Conservation (phyloP, 2,113 vertebrate genomes). For the Patagioenas fasciata region DNA sequence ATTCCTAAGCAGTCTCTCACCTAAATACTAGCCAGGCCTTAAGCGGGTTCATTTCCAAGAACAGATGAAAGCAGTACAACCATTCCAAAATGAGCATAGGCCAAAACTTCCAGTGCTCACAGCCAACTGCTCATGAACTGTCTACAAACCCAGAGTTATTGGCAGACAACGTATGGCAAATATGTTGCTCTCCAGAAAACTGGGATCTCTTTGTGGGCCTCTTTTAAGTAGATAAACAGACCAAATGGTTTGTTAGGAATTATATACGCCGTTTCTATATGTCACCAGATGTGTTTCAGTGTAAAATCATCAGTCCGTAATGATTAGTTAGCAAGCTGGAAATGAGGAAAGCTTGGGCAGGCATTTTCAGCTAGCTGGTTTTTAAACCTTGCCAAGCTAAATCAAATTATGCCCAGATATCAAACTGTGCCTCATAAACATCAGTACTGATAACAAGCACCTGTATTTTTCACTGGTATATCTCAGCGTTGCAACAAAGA, state of each 20-base stretch:
- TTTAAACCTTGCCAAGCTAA: background rate
- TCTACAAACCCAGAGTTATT: constrained; percentile 46
- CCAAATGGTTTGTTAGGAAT: constrained; percentile 31
- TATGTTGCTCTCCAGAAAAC: constrained; percentile 47
- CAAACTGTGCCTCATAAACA: background rate
- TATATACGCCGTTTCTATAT: background rate
- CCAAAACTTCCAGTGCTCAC: constrained; percentile 22
- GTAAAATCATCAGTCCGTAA: background rate
- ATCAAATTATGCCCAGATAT: constrained; percentile 14
- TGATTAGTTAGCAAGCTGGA: background rate
- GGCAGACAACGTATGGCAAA: constrained; percentile 43
- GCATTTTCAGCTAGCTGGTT: background rate
- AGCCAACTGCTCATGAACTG: constrained; percentile 37
- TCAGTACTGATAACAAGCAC: background rate
- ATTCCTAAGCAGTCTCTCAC: constrained; percentile 18
- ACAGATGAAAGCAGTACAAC: constrained; percentile 15
- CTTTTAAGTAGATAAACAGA: constrained; percentile 29
- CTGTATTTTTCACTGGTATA: background rate
- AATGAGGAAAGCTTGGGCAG: background rate
- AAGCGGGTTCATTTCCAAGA: background rate
- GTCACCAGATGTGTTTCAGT: constrained; percentile 54
- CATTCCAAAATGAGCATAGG: constrained; percentile 42
- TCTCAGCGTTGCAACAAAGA: background rate
- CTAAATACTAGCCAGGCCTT: background rate
- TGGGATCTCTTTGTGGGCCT: constrained; percentile 12